phyloP scores from a whole-genome alignment of 2,113 vertebrate genomes.

The Mastomys natalensis region DNA sequence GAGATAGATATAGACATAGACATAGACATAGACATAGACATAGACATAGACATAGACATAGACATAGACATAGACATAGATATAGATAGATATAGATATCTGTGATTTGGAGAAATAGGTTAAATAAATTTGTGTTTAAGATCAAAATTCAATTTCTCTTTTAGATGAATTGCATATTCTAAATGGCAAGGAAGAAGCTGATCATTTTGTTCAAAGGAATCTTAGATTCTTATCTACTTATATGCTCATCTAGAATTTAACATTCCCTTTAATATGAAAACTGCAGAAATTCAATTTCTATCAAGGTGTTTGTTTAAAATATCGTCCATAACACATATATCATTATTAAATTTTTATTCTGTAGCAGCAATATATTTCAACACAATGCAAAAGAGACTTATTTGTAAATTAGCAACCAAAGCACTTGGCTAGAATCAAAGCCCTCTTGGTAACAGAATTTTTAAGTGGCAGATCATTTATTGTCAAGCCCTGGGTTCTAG shows the following conservation, averaged over 20 bases:
- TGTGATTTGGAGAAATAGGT: constrained; percentile 39
- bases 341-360: constrained; percentile 53
- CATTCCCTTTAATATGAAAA: constrained; percentile 23
- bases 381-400: constrained; percentile 39
- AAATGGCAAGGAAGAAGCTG: not conserved
- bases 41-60: no score
- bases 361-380: constrained; percentile 9
- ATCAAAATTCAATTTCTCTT: not conserved
- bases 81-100: no score
- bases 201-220: constrained; percentile 14
- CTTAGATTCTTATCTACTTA: constrained; percentile 40
- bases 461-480: constrained; percentile 57
- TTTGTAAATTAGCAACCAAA: constrained; percentile 24
- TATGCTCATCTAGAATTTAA: not conserved
- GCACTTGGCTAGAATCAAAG: constrained; percentile 45
- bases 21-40: no score
- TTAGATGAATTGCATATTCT: constrained; percentile 34
- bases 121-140: not conserved
- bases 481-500: constrained; percentile 34
- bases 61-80: no score
- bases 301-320: constrained; percentile 22
- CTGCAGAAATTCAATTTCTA: not conserved
- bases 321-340: not conserved
- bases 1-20: no score
- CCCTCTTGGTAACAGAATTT: constrained; percentile 1